Evolutionary conservation across 2,797 vertebrate genomes (phyloP), one percentile per base, ranked within the genome.

Genomic region (Myotis daubentonii): DNA sequence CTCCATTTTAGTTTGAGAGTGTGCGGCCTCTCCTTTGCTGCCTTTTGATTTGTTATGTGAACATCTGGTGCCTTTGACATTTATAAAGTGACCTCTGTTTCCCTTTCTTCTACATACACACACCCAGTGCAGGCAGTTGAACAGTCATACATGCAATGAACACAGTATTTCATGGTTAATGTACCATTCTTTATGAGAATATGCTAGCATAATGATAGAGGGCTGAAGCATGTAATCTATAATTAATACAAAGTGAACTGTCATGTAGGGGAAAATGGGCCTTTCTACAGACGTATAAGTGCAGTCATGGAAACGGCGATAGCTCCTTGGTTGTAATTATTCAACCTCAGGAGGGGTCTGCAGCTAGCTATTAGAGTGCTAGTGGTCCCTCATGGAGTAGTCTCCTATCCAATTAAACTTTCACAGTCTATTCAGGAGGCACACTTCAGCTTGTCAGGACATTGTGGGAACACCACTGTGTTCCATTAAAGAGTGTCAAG

Each of bases 321-420:
- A 97, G 94, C 79, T 98, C 87, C 82, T 97, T 97, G 96, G 95
- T 89, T 98, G 80, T 94, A 97, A 93, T 97, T 97, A 87, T 97
- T 97, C 97, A 97, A 47, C 74, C 87, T 95, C 96, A 96, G 87
- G 94, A 71, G 90, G 97, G 97, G 94, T 94, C 97, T 98, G 76
- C 94, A 97, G 76, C 93, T 96, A 97, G 96, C 87, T 95, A 95
- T 97, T 97, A 96, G 97, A 95, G 94, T 97, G 94, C 95, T 89
- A 96, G 81, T 95, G 90, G 95, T 98, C 78, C 94, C 91, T 96
- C 33, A 33, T 96, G 81, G 96, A 97, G 87, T 72, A 94, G 93
- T 94, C 83, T 89, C 95, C 81, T 95, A 97, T 93, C 97, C 95
- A 98, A 97, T 95, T 96, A 98, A 98, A 96, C 97, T 98, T 98